Percentiles rank a stretch among this genome's conserved stretches.
These are phyloP conservation scores for Ips nitidus DNA, from an alignment of 1,140 invertebrate species.

Conservation along the genomic window DNA sequence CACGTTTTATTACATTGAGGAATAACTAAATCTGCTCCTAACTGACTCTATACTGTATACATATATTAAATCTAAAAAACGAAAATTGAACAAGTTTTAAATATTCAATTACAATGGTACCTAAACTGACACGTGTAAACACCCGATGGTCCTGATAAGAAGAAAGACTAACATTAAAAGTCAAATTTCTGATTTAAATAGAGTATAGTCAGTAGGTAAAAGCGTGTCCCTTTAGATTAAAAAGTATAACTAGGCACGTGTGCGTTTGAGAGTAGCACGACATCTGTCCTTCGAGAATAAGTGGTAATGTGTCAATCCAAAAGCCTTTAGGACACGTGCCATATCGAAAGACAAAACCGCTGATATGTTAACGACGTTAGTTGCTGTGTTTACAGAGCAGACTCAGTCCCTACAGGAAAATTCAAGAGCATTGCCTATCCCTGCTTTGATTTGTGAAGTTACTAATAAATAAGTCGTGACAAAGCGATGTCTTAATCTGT, in stretches of 20 bases:
- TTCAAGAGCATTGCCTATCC: constrained; percentile 22
- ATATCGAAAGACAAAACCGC: constrained; percentile 25
- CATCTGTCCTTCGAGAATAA: constrained; percentile 26
- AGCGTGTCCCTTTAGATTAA: constrained; percentile 15
- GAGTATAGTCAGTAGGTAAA: not conserved
- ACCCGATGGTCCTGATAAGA: constrained; percentile 1
- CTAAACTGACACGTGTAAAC: constrained; percentile 7
- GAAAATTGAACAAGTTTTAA: not conserved
- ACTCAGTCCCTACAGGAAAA: constrained; percentile 10
- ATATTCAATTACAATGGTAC: not conserved
- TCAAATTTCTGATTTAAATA: constrained; percentile 23
- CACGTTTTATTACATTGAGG: no score
- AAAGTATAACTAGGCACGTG: constrained; percentile 29
- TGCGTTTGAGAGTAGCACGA: constrained; percentile 17
- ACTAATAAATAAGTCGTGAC: constrained; percentile 1
- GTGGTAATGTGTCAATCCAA: constrained; percentile 28
- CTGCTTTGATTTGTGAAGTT: constrained; percentile 23
- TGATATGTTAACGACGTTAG: constrained; percentile 25
- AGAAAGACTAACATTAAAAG: constrained; percentile 8
- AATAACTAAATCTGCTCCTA: no score
- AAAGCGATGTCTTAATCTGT: not conserved
- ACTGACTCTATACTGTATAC: no score
- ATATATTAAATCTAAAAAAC: no score
- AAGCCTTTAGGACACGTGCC: constrained; percentile 21
- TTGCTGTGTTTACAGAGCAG: constrained; percentile 23